These are phyloP conservation scores for Microctonus hyperodae DNA, from an alignment of 2,888 invertebrate genomes.

Conservation along the genomic window DNA sequence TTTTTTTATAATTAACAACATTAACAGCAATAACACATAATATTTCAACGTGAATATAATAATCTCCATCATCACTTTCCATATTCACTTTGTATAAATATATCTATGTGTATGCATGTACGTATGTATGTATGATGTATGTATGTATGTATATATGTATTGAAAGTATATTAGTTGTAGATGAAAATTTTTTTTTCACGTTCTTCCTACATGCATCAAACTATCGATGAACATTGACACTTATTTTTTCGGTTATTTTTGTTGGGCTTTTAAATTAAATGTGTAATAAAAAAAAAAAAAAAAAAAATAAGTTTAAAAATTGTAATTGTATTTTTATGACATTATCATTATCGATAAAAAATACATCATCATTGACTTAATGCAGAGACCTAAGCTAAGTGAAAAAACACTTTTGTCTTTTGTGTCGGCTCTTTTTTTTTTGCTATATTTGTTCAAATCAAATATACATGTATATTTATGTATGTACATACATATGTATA, in stretches of 20 bases:
- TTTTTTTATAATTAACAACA: conserved; percentile 58
- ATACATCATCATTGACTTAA: conserved; percentile 34
- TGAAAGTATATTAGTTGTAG: too few species aligned
- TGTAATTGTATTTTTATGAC: conserved; percentile 35
- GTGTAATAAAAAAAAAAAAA: not conserved
- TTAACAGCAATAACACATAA: conserved; percentile 63
- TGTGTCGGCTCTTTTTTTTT: conserved; percentile 14
- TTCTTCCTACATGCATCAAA: too few species aligned
- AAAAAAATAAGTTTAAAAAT: conserved; percentile 35
- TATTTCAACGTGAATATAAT: conserved; percentile 56
- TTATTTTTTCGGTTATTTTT: too few species aligned
- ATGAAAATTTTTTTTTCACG: too few species aligned
- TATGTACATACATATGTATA: too few species aligned
- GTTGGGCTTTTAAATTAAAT: not conserved
- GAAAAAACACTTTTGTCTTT: conserved; percentile 33
- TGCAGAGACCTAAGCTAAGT: conserved; percentile 33
- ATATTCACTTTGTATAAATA: conserved; percentile 29
- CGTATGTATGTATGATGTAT: not conserved
- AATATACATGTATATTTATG: too few species aligned
- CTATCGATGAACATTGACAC: too few species aligned
- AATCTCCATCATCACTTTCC: conserved; percentile 34
- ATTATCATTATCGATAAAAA: conserved; percentile 16
- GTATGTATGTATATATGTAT: conserved; percentile 12
- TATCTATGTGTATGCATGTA: conserved; percentile 26
- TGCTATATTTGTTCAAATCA: conserved; percentile 30